phyloP scores from a whole-genome alignment of 1,140 invertebrate species.

The Armadillidium nasatum region DNA sequence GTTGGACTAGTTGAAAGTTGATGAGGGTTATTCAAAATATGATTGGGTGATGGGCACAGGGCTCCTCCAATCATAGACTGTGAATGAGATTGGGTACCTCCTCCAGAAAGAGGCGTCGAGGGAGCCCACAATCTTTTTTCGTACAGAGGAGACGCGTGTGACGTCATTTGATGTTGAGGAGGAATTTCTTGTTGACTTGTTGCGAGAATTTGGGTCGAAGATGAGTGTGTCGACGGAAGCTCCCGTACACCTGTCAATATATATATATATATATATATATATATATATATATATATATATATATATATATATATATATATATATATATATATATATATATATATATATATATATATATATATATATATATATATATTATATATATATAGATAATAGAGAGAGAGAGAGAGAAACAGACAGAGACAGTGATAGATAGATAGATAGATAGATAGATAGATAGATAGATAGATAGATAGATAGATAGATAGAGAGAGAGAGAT shows the following conservation, averaged over 20 bases:
- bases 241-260: not conserved
- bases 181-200: not conserved
- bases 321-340: constrained; percentile 6
- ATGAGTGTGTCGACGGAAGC: not conserved
- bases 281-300: constrained; percentile 7
- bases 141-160: not conserved
- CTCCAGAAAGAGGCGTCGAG: not conserved
- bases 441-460: no score
- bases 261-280: constrained; percentile 13
- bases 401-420: no score
- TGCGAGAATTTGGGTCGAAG: not conserved
- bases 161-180: not conserved
- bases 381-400: no score
- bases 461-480: no score
- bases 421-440: not conserved
- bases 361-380: not conserved
- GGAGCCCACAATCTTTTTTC: not conserved
- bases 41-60: not conserved
- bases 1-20: not conserved
- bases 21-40: not conserved
- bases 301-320: constrained; percentile 6
- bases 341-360: constrained; percentile 6
- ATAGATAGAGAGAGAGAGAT: no score
- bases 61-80: not conserved
- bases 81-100: not conserved